phyloP scores from a whole-genome alignment of 1,140 invertebrate species.

The Ganaspis sp. region DNA sequence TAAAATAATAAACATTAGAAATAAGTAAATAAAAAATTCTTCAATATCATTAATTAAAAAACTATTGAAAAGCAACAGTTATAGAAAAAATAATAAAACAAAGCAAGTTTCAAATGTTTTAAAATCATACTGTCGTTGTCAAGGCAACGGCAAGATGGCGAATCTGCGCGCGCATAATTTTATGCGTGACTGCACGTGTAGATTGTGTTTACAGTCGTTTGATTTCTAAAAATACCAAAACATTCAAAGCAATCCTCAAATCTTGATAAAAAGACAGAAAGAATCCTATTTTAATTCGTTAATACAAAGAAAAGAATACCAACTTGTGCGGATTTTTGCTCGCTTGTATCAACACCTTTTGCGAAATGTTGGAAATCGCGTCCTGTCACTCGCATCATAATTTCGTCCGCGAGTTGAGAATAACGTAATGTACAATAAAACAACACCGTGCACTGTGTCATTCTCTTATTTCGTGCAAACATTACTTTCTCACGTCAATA shows the following conservation, averaged over 20 bases:
- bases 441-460: background rate
- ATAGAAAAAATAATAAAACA: too few species aligned
- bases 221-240: constrained; percentile 18
- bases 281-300: background rate
- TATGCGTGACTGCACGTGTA: constrained; percentile 23
- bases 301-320: background rate
- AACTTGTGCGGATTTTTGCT: background rate
- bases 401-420: background rate
- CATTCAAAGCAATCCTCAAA: background rate
- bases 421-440: background rate
- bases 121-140: background rate
- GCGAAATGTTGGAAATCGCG: too few species aligned
- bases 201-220: background rate
- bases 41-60: too few species aligned
- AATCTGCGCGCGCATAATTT: background rate
- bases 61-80: too few species aligned
- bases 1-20: too few species aligned
- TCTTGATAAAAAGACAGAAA: background rate
- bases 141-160: background rate
- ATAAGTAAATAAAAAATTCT: too few species aligned
- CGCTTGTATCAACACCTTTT: background rate
- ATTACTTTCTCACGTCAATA: constrained; percentile 20
- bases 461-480: constrained; percentile 10
- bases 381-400: background rate
- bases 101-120: background rate